Conservation (phyloP, 2,797 vertebrate species). For the Acrossocheilus wenchowensis region DNA sequence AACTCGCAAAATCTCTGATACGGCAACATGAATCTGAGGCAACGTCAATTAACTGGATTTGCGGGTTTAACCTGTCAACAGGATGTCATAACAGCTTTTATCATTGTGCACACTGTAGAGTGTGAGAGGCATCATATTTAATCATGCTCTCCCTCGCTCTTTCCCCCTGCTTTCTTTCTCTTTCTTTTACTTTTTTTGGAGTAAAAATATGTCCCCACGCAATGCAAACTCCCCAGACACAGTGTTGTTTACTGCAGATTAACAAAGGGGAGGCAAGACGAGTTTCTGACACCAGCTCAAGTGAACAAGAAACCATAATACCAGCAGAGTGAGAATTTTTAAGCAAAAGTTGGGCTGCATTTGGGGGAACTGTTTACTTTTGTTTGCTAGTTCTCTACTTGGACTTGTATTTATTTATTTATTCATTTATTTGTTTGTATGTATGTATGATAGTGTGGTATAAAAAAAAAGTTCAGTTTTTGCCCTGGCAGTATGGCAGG, state of each 20-base stretch:
- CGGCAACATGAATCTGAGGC: slow-evolving; percentile 69
- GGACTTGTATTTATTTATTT: slow-evolving; percentile 36
- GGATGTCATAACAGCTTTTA: slow-evolving; percentile 78
- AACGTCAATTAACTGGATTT: slow-evolving; percentile 79
- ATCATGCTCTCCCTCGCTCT: slow-evolving; percentile 68
- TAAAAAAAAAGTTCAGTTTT: slow-evolving; percentile 47
- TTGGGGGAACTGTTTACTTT: slow-evolving; percentile 60
- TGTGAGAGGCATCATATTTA: slow-evolving; percentile 78
- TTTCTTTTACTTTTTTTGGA: slow-evolving; percentile 52
- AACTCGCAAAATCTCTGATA: slow-evolving; percentile 70
- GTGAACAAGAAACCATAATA: slow-evolving; percentile 74
- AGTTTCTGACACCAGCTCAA: slow-evolving; percentile 78
- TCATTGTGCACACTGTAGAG: slow-evolving; percentile 72
- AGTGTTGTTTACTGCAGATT: slow-evolving; percentile 84
- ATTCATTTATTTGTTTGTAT: slow-evolving; percentile 22
- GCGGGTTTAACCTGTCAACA: slow-evolving; percentile 81
- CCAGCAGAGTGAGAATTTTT: slow-evolving; percentile 68
- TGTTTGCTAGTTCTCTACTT: slow-evolving; percentile 28
- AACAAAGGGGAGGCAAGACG: slow-evolving; percentile 81
- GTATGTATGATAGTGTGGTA: slow-evolving; percentile 28
- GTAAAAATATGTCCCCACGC: slow-evolving; percentile 78
- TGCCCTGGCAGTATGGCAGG: slow-evolving; percentile 23
- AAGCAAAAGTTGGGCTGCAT: slow-evolving; percentile 62
- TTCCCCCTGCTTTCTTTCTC: slow-evolving; percentile 21
- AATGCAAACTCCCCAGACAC: slow-evolving; percentile 79